A percentile compares a stretch with the other conserved stretches of the same genome.
Conservation (phyloP, 2,797 vertebrate species). For the Anas bernieri region DNA sequence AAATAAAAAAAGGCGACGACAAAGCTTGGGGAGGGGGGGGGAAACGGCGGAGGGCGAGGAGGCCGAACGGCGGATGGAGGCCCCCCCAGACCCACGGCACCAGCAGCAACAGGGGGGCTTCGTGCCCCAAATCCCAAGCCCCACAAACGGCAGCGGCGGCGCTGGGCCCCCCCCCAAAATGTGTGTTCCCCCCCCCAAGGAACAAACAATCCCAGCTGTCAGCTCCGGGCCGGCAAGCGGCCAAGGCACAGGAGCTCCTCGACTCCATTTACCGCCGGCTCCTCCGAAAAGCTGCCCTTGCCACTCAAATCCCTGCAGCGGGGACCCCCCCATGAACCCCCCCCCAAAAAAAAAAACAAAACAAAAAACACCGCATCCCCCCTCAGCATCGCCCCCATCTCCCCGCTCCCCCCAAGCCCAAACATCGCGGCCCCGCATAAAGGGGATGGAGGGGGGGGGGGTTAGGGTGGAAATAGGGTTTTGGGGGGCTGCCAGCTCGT, state of each 20-base stretch:
- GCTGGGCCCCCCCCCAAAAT: background rate
- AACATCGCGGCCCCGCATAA: no score
- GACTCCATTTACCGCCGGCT: background rate
- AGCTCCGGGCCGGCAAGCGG: background rate
- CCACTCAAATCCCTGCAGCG: background rate
- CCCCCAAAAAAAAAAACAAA: no score
- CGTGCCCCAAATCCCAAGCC: no score
- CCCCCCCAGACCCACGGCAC: no score
- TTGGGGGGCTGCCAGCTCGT: no score
- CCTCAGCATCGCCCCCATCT: no score
- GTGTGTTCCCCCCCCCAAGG: background rate
- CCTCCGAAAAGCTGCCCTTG: constrained; percentile 16
- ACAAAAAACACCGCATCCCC: no score
- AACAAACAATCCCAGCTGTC: constrained; percentile 53
- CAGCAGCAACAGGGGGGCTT: no score
- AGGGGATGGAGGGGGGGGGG: no score
- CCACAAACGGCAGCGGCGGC: background rate
- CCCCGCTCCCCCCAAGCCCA: background rate
- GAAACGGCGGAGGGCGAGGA: background rate
- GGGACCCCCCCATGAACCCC: no score
- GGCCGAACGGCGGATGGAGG: background rate
- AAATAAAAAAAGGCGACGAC: background rate
- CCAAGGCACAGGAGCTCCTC: background rate
- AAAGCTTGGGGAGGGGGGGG: background rate
- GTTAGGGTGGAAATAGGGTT: no score